Base-by-base conservation (phyloP, 2,797 vertebrate species). In the Pelobates cultripes region DNA sequence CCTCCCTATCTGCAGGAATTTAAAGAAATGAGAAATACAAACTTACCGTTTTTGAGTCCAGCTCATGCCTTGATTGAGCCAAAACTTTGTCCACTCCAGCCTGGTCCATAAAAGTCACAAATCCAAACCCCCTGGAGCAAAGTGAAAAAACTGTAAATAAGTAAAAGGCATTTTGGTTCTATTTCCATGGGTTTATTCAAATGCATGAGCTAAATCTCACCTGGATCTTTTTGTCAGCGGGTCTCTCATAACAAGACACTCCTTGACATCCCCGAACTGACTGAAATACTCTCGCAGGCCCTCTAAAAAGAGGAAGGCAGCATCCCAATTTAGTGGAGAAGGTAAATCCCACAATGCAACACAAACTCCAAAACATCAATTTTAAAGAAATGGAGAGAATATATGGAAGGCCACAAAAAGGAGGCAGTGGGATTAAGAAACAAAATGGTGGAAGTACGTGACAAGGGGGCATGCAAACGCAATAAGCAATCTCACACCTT, bases 201-300 rank as follows among this genome's bases (percentile, higher is more conserved):
- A 4, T 3, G 53, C 10, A 60, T 7, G 45, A 73, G 43, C 7
- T 28, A 68, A 70, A 69, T 14, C 63, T 83, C 94, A 99, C 97
- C 97, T 99, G 91, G 97, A 99, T 92, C 97, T 96, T 93, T 99
- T 99, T 88, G 97, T 99, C 95, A 99, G 94, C 83, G 98, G 98
- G 96, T 99, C 97, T 93, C 97, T 94, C 97, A 99, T 99, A 94
- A 99, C 97, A 96, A 99, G 97, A 92, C 98, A 98, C 96, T 99
- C 97, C 93, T 98, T 99, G 95, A 98, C 97, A 89, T 99, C 97
- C 74, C 98, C 97, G 88, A 98, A 99, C 94, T 99, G 98, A 94
- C 97, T 97, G 93, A 99, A 99, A 94, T 99, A 99, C 88, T 99
- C 98, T 91, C 98, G 98, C 93, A 99, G 91, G 87, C 98, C 97